Base-by-base conservation (phyloP, 1,140 invertebrate genomes). In the Apis laboriosa region DNA sequence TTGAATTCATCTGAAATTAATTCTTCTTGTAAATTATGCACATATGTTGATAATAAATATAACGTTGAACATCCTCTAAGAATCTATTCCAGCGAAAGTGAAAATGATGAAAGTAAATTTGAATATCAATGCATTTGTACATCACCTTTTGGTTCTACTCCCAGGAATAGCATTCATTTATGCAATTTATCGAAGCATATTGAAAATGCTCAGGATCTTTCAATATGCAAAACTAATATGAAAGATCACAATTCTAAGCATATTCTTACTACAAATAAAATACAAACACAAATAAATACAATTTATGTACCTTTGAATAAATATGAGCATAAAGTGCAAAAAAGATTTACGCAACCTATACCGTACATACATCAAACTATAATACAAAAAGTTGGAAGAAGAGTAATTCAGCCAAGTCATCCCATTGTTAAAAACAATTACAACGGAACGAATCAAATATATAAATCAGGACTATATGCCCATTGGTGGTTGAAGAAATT, bases 401-500 rank as follows among this genome's bases (percentile, higher is more conserved):
- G 74, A 60, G 71, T 75, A n/a, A 74, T 72, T 51, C 86, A 76
- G 60, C 85, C 84, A 72, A 78, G 78, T 49, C 55, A 67, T 74
- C 76, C 78, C 8, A 80, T 76, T 79, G 64, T 61, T 17, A 84
- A 84, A 66, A 77, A 85, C 28, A 21, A 78, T 73, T 75, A 84
- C 64, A 58, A 84, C 66, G 67, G 79, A 86, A 77, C 82, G 55
- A 84, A 83, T 70, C 92, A 95, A 84, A 91, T 96, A 88, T 98
- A 96, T 93, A 96, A 96, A 56, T 97, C 97, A 49, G 97, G 97
- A 87, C 94, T 98, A 91, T 98, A 98, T 92, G 97, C 97, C 83
- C 97, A 98, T 94, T 98, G 97, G 97, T 98, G 97, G 97, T 96
- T 98, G 93, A 98, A 98, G 95, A 97, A 97, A 92, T 96, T 97